phyloP scores from a whole-genome alignment of 2,113 vertebrate genomes.

The Tautogolabrus adspersus region DNA sequence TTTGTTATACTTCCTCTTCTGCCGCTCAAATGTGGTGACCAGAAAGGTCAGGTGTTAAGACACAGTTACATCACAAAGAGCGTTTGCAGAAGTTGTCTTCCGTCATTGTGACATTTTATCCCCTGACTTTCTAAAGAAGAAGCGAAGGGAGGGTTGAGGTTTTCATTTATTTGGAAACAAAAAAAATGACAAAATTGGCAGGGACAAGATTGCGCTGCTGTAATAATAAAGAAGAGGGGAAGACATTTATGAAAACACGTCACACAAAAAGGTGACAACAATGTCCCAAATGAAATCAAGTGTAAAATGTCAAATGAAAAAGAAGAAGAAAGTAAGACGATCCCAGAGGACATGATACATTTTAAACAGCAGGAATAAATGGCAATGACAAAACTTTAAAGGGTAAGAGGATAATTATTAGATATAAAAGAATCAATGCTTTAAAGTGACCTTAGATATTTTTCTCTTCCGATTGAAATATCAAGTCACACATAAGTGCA shows the following conservation, averaged over 20 bases:
- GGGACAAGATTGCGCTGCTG: not conserved
- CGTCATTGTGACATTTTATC: not conserved
- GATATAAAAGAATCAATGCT: constrained; percentile 10
- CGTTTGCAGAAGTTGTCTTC: not conserved
- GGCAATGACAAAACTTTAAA: constrained; percentile 30
- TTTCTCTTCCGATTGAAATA: constrained; percentile 20
- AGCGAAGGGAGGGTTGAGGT: not conserved
- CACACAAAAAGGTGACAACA: constrained; percentile 13
- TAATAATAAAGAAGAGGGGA: constrained; percentile 3
- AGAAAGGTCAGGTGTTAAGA: constrained; percentile 17
- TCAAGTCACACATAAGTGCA: constrained; percentile 8
- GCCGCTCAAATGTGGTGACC: constrained; percentile 8
- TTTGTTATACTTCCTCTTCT: constrained; percentile 7
- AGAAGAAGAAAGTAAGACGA: not conserved
- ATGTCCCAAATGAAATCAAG: constrained; percentile 14
- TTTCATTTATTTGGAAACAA: too few species aligned
- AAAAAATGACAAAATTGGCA: not conserved
- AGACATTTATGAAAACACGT: constrained; percentile 26
- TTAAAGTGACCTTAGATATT: constrained; percentile 38
- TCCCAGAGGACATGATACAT: constrained; percentile 3
- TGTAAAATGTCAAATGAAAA: constrained; percentile 48
- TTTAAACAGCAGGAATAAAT: constrained; percentile 34
- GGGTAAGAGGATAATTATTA: constrained; percentile 27
- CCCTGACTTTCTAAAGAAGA: not conserved
- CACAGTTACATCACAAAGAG: not conserved